These are phyloP conservation scores for Dreissena polymorpha DNA, from an alignment of 1,140 invertebrate genomes.

Conservation along the genomic window DNA sequence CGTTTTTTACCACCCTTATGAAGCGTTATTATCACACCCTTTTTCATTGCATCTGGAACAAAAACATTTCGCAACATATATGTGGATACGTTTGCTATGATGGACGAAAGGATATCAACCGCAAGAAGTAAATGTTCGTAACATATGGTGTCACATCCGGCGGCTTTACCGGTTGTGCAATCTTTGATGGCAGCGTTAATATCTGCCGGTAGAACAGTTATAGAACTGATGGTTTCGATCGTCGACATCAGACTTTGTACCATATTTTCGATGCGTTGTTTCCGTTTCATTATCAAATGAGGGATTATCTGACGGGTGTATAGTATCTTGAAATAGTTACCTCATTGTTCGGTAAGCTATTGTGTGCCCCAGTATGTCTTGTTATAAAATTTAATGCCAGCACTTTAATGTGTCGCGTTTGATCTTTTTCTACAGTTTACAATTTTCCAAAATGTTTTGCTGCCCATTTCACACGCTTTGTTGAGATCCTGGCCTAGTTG, in stretches of 20 bases:
- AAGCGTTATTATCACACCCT: slow-evolving; percentile 17
- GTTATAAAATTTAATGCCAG: background rate
- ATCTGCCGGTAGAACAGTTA: background rate
- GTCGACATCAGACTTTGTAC: too few species aligned
- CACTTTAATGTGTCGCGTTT: background rate
- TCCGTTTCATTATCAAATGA: slow-evolving; percentile 1
- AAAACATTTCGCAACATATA: slow-evolving; percentile 1
- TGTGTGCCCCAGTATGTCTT: background rate
- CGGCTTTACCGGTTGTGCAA: slow-evolving; percentile 19
- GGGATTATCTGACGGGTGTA: background rate
- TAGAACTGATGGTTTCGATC: too few species aligned
- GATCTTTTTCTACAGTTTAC: background rate
- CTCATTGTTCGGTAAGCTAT: background rate
- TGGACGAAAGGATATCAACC: background rate
- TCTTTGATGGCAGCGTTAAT: background rate
- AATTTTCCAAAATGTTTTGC: slow-evolving; percentile 10
- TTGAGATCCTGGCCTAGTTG: slow-evolving; percentile 4
- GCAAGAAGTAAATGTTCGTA: slow-evolving; percentile 22
- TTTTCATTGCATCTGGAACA: slow-evolving; percentile 24
- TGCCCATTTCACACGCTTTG: slow-evolving; percentile 1
- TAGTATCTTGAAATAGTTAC: background rate
- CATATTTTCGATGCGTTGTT: too few species aligned
- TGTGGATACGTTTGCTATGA: slow-evolving; percentile 19
- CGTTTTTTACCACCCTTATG: slow-evolving; percentile 18
- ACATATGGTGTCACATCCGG: slow-evolving; percentile 10